phyloP scores from a whole-genome alignment of 2,113 vertebrate genomes.

The Psittacara wagleri region DNA sequence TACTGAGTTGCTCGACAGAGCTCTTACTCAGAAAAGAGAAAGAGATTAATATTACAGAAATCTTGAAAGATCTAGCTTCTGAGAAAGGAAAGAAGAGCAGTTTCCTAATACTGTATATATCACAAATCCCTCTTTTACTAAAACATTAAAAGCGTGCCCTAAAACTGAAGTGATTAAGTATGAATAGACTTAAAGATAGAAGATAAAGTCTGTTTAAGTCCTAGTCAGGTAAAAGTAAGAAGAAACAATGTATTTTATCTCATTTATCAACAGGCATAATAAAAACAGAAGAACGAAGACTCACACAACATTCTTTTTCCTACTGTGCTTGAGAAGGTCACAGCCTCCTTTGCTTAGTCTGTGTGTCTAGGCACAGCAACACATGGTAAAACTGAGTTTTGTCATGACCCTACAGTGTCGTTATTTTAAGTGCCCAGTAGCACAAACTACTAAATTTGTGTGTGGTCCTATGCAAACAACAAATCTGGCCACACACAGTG shows the following conservation, averaged over 20 bases:
- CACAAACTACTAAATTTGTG: conserved; percentile 43
- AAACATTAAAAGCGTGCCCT: conserved; percentile 25
- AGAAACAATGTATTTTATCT: background rate
- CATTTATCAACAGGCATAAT: background rate
- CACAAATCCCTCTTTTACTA: conserved; percentile 12
- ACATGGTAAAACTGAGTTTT: background rate
- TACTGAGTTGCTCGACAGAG: conserved; percentile 35
- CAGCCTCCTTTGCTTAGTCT: background rate
- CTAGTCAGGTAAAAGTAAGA: background rate
- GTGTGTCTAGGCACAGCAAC: conserved; percentile 1
- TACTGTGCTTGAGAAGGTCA: background rate
- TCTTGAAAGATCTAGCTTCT: conserved; percentile 49
- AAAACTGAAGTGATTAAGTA: conserved; percentile 31
- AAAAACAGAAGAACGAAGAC: background rate
- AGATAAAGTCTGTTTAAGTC: background rate
- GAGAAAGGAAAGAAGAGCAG: conserved; percentile 16
- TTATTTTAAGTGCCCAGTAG: conserved; percentile 58
- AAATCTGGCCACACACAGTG: conserved; percentile 60
- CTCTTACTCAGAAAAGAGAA: conserved; percentile 40
- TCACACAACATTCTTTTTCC: background rate
- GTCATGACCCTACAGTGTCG: background rate
- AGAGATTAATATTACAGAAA: conserved; percentile 59
- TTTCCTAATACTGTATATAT: conserved; percentile 32
- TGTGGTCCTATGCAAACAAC: conserved; percentile 62
- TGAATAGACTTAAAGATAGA: conserved; percentile 3